Evolutionary conservation across 1,140 invertebrate genomes (phyloP), one percentile per base, ranked within the genome.

Genomic region (Drosophila arawakana): DNA sequence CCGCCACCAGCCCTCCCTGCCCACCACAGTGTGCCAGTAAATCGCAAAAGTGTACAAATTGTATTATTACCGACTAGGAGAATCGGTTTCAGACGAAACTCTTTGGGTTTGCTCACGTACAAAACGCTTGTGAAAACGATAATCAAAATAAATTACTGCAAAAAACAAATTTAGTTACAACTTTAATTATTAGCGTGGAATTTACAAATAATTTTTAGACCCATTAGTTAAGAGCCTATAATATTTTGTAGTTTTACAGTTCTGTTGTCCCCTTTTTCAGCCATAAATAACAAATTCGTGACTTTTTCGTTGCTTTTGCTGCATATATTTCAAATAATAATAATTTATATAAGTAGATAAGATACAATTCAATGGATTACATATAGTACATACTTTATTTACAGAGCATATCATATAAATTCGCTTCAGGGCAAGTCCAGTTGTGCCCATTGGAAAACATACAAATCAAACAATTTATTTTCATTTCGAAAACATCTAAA

Each of bases 11-110:
- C 70, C 72, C 67, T 50, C 72, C 43, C 66, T 86, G 63, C 60
- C 76, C 46, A 13, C 46, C 49, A 54, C 66, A 57, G 73, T 88
- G 39, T 91, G 83, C 35, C 58, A 82, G 73, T 89, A 76, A 76
- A 43, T 9, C 39, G 57, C 47, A 30, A 47, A 5, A 73, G 15
- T 49, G 21, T 60, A 47, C 62, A 37, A 68, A 35, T 50, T 67
- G 52, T 68, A 1, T 46, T 54, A 61, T 47, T 63, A 13, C 2
- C 4, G 2, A 2, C 25, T 59, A 34, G 11, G 8, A 47, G n/a
- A 60, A 60, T 35, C 34, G 8, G 9, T 47, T 60, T 34, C 25
- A 60, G 15, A 15, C 13, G 25, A 44, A 15, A 37, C 50, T 25
- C 25, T 35, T 15, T 13, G n/a, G 9, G 41, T 13, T n/a, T 13